Evolutionary conservation across 2,113 vertebrate genomes (phyloP).

Genomic region (Mixornis gularis): DNA sequence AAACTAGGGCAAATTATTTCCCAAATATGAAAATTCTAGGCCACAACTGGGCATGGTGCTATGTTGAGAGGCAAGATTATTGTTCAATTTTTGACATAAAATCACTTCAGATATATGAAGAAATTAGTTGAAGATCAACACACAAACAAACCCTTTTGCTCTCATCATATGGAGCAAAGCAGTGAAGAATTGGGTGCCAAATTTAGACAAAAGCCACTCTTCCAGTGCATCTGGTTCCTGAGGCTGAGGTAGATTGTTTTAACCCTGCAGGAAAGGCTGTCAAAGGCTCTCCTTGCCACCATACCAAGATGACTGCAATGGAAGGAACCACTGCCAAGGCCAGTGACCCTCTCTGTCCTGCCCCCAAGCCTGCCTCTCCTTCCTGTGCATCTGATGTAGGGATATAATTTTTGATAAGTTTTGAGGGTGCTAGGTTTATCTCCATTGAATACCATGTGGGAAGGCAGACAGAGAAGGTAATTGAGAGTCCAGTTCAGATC

Average conservation of each 20-base stretch:
- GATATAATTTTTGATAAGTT: not conserved
- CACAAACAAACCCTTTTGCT: not conserved
- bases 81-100: not conserved
- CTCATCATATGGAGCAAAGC: not conserved
- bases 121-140: not conserved
- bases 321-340: not conserved
- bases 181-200: not conserved
- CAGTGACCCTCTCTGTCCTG: not conserved
- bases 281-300: not conserved
- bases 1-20: not conserved
- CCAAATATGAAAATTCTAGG: not conserved
- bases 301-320: not conserved
- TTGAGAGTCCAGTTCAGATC: not conserved
- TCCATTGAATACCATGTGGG: accelerated
- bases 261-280: not conserved
- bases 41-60: not conserved
- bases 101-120: not conserved
- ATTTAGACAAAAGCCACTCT: not conserved
- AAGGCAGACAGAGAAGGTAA: not conserved
- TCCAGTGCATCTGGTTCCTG: not conserved
- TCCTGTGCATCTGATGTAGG: accelerated
- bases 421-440: not conserved
- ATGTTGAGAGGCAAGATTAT: not conserved
- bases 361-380: not conserved
- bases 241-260: not conserved